Conservation (phyloP, 2,888 invertebrate species). For the Malthinus seriepunctatus region DNA sequence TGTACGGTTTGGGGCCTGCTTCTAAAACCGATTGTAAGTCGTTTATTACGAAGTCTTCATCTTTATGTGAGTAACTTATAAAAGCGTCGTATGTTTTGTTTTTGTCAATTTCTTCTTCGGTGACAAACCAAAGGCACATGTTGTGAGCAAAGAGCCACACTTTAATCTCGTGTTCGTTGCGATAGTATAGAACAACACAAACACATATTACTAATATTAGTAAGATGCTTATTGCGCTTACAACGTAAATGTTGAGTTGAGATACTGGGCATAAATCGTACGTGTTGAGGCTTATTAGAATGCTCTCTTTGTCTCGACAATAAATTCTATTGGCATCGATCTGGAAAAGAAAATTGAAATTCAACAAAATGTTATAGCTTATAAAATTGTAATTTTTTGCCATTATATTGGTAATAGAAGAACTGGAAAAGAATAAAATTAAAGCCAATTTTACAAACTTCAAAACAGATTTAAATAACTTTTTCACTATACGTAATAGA, state of each 20-base stretch:
- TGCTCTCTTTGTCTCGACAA: not conserved
- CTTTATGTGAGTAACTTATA: constrained; percentile 62
- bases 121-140: constrained; percentile 64
- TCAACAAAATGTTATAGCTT: not conserved
- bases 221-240: not conserved
- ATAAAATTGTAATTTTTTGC: not conserved
- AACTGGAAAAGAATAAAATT: too few relatives aligned
- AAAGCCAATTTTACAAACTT: not conserved
- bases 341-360: not conserved
- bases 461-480: too few relatives aligned
- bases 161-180: constrained; percentile 64
- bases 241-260: not conserved
- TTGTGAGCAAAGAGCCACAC: constrained; percentile 68
- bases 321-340: not conserved
- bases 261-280: constrained; percentile 2
- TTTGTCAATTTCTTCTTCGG: constrained; percentile 70
- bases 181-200: constrained; percentile 55
- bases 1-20: constrained; percentile 63
- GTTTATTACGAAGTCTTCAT: constrained; percentile 1
- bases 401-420: too few relatives aligned
- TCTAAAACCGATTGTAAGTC: constrained; percentile 56
- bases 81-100: constrained; percentile 75
- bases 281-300: not conserved
- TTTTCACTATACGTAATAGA: too few relatives aligned
- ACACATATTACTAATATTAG: constrained; percentile 47